Conservation (phyloP, 2,888 invertebrate species). For the Aromia moschata region DNA sequence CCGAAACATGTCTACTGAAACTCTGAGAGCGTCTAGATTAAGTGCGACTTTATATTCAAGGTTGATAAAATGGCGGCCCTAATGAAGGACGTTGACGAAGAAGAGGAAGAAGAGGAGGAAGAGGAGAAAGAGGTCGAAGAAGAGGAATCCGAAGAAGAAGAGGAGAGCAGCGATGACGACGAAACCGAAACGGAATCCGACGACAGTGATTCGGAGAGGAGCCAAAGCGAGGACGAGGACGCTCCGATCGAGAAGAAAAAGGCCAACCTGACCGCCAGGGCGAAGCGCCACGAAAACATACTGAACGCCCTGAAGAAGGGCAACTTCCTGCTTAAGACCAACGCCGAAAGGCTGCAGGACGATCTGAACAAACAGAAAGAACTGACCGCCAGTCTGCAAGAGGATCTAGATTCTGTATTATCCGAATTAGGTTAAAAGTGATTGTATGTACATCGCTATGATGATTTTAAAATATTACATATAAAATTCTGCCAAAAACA, state of each 20-base stretch:
- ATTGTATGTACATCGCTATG: too few relatives aligned
- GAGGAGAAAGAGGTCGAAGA: conserved; percentile 69
- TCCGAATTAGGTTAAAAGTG: conserved; percentile 83
- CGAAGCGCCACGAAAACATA: conserved; percentile 81
- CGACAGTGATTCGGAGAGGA: conserved; percentile 74
- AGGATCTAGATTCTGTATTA: conserved; percentile 86
- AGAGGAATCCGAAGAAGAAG: conserved; percentile 63
- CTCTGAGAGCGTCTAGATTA: not conserved
- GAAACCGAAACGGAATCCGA: conserved; percentile 72
- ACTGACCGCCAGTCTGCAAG: conserved; percentile 78
- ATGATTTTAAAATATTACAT: not conserved
- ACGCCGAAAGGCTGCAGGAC: conserved; percentile 87
- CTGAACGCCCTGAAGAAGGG: conserved; percentile 86
- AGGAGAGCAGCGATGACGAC: conserved; percentile 74
- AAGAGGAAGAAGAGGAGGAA: conserved; percentile 73
- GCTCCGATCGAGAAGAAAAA: conserved; percentile 74
- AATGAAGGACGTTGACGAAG: conserved; percentile 82
- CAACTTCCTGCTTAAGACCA: conserved; percentile 86
- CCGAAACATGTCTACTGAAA: not conserved
- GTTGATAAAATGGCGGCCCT: conserved; percentile 91
- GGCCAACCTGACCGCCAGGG: conserved; percentile 70
- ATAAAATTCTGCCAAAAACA: conserved; percentile 4
- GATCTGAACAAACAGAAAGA: conserved; percentile 86
- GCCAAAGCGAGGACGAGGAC: conserved; percentile 67
- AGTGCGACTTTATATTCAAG: conserved; percentile 55